Percentiles rank a stretch among this genome's conserved stretches.
phyloP scores from a whole-genome alignment of 2,888 invertebrate genomes.

The Tenthredo notha region DNA sequence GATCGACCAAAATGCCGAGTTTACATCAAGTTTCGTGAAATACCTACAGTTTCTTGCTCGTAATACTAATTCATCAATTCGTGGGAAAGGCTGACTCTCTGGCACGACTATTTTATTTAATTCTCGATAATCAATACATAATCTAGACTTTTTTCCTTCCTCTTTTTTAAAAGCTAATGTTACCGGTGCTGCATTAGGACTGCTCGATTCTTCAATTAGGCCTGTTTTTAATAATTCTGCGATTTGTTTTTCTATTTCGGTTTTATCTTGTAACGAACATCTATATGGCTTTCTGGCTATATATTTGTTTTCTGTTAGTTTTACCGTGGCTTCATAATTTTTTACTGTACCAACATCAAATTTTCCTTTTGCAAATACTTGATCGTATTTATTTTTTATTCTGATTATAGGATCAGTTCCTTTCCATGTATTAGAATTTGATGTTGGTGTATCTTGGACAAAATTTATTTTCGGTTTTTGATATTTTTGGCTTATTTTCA shows the following conservation, averaged over 20 bases:
- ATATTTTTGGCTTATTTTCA: conserved; percentile 40
- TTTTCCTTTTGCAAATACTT: conserved; percentile 54
- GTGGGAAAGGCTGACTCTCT: no score
- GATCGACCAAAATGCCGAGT: no score
- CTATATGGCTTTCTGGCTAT: conserved; percentile 55
- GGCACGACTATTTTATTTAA: no score
- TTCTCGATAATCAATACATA: no score
- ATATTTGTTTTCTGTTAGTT: conserved; percentile 55
- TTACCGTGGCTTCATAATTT: conserved; percentile 54
- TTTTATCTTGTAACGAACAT: conserved; percentile 59
- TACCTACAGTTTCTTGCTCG: no score
- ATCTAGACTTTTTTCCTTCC: no score
- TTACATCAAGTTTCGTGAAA: no score
- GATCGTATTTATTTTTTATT: conserved; percentile 24
- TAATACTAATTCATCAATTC: no score
- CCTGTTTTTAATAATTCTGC: conserved; percentile 60
- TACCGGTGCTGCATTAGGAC: conserved; percentile 36
- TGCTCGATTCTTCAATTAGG: conserved; percentile 62
- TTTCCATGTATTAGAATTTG: neutral
- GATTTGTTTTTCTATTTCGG: conserved; percentile 61
- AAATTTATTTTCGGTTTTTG: neutral
- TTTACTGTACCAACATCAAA: conserved; percentile 57
- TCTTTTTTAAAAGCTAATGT: no score
- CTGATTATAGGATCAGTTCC: neutral
- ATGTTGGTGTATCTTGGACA: no score